These are phyloP conservation scores for Parthenolecanium corni DNA, from an alignment of 2,888 invertebrate genomes.

Conservation along the genomic window DNA sequence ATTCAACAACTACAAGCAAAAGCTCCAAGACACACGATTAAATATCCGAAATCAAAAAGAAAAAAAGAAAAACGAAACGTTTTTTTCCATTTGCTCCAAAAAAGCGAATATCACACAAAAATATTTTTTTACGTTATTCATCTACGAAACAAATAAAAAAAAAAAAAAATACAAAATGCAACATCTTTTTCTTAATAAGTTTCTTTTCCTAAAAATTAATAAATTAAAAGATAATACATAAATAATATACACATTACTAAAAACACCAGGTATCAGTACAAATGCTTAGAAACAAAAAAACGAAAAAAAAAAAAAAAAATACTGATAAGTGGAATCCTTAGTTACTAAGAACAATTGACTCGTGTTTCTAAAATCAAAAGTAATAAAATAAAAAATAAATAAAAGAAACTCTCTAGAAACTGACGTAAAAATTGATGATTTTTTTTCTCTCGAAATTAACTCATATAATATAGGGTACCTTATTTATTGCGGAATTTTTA, in stretches of 20 bases:
- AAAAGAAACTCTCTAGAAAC: neutral
- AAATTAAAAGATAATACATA: too few relatives aligned
- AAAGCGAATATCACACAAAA: constrained; percentile 3
- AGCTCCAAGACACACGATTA: too few relatives aligned
- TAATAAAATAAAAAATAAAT: constrained; percentile 10
- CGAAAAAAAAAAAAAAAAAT: constrained; percentile 12
- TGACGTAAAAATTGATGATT: neutral
- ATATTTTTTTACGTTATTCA: constrained; percentile 6
- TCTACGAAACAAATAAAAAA: neutral
- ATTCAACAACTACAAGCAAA: too few relatives aligned
- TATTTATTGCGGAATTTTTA: too few relatives aligned
- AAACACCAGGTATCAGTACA: constrained; percentile 21
- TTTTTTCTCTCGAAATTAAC: too few relatives aligned
- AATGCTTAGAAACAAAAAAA: constrained; percentile 10
- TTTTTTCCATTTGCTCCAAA: too few relatives aligned
- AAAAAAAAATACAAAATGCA: constrained; percentile 16
- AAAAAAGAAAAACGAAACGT: too few relatives aligned
- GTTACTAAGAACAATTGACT: constrained; percentile 24
- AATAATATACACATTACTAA: neutral
- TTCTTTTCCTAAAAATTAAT: neutral
- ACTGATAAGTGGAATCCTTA: constrained; percentile 11
- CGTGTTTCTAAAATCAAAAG: constrained; percentile 18
- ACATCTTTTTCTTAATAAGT: neutral
- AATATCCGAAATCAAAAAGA: too few relatives aligned
- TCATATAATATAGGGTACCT: too few relatives aligned